phyloP scores from a whole-genome alignment of 2,113 vertebrate species.

The Meleagris gallopavo region DNA sequence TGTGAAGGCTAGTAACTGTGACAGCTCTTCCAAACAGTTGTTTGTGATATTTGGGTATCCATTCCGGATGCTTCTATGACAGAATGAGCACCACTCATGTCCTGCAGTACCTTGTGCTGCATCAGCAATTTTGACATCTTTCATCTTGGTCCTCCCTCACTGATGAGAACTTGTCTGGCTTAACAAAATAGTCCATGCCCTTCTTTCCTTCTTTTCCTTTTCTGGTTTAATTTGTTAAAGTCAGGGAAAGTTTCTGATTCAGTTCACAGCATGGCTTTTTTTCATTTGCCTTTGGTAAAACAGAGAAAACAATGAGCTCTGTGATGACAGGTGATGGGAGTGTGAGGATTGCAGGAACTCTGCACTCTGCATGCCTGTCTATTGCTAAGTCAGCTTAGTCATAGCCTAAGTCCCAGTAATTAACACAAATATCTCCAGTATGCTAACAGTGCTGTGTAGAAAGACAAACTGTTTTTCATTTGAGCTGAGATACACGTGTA shows the following conservation, averaged over 20 bases:
- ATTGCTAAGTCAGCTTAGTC: background rate
- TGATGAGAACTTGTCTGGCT: background rate
- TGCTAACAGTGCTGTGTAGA: background rate
- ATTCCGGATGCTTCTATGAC: background rate
- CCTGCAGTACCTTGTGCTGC: background rate
- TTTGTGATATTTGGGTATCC: background rate
- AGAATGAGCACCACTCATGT: background rate
- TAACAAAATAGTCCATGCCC: background rate
- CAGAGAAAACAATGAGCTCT: background rate
- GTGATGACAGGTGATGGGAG: background rate
- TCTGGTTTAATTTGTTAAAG: background rate
- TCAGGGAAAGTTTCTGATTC: background rate
- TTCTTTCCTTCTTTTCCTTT: background rate
- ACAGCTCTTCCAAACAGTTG: background rate
- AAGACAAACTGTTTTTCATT: background rate
- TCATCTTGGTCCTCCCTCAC: background rate
- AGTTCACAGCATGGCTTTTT: background rate
- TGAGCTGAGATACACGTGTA: background rate
- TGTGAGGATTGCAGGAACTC: background rate
- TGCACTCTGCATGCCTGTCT: background rate
- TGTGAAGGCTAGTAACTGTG: background rate
- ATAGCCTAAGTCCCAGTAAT: background rate
- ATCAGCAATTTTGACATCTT: background rate
- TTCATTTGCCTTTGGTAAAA: background rate
- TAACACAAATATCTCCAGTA: background rate